Evolutionary conservation across 2,113 vertebrate species (phyloP).

Genomic region (Sisor rabdophorus): DNA sequence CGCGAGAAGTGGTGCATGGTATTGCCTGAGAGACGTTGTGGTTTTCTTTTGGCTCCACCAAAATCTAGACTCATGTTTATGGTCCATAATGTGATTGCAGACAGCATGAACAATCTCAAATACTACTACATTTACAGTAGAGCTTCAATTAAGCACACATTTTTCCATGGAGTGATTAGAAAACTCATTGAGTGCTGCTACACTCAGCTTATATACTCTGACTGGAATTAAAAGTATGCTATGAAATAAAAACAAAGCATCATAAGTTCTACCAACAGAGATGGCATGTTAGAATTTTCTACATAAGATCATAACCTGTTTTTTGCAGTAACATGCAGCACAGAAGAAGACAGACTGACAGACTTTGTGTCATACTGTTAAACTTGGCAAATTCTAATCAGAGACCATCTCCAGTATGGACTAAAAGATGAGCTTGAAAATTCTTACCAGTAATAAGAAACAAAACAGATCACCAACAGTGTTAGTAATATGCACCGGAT

Average conservation of each 20-base stretch:
- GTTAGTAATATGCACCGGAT: slow-evolving; percentile 17
- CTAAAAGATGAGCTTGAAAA: slow-evolving; percentile 40
- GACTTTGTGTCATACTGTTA: slow-evolving; percentile 26
- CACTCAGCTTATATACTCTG: neutral
- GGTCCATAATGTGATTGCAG: no score
- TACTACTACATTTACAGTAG: no score
- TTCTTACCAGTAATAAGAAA: slow-evolving; percentile 30
- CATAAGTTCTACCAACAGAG: neutral
- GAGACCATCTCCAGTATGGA: slow-evolving; percentile 46
- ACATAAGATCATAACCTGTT: slow-evolving; percentile 12
- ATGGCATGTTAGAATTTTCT: neutral
- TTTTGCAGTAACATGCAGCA: slow-evolving; percentile 3
- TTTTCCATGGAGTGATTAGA: no score
- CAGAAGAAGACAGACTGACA: slow-evolving; percentile 19
- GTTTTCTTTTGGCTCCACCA: no score
- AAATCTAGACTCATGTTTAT: no score
- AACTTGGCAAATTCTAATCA: slow-evolving; percentile 50
- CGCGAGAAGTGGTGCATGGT: no score
- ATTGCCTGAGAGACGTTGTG: no score
- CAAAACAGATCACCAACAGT: slow-evolving; percentile 25
- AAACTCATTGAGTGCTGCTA: no score
- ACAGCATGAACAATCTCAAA: no score
- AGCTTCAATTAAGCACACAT: no score
- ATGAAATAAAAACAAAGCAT: neutral
- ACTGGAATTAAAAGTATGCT: neutral